phyloP scores from a whole-genome alignment of 2,888 invertebrate genomes.

The Carabus problematicus region DNA sequence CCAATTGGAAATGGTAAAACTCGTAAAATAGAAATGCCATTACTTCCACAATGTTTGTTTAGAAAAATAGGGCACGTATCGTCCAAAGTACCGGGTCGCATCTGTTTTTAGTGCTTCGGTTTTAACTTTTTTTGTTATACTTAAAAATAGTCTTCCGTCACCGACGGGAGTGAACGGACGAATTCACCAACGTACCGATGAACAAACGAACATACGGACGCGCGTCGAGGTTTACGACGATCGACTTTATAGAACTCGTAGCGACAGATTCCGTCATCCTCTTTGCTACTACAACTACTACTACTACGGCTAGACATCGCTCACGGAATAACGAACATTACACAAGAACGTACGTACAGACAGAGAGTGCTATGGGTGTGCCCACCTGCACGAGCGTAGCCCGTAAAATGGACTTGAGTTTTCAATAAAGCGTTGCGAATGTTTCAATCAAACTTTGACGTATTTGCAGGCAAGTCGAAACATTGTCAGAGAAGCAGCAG shows the following conservation, averaged over 20 bases:
- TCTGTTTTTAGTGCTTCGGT: conserved; percentile 29
- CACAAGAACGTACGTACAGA: too few species aligned
- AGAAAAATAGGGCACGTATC: conserved; percentile 28
- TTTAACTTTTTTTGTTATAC: conserved; percentile 34
- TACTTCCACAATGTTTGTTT: conserved; percentile 36
- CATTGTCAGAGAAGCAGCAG: too few species aligned
- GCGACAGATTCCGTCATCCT: conserved; percentile 4
- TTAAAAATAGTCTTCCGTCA: conserved; percentile 1
- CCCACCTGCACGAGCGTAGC: too few species aligned
- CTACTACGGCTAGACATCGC: too few species aligned
- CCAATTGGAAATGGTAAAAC: conserved; percentile 34
- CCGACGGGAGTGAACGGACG: neutral
- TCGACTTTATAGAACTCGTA: conserved; percentile 9
- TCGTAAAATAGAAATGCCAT: conserved; percentile 32
- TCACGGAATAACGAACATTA: too few species aligned
- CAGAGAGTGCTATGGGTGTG: too few species aligned
- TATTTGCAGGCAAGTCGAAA: too few species aligned
- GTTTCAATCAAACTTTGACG: too few species aligned
- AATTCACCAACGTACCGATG: too few species aligned
- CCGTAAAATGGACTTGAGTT: too few species aligned
- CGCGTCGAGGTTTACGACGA: conserved; percentile 5
- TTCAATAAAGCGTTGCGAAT: too few species aligned
- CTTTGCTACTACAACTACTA: too few species aligned
- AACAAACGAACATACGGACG: neutral
- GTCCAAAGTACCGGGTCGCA: conserved; percentile 6